phyloP scores from a whole-genome alignment of 2,797 vertebrate genomes.

The Staurois parvus region DNA sequence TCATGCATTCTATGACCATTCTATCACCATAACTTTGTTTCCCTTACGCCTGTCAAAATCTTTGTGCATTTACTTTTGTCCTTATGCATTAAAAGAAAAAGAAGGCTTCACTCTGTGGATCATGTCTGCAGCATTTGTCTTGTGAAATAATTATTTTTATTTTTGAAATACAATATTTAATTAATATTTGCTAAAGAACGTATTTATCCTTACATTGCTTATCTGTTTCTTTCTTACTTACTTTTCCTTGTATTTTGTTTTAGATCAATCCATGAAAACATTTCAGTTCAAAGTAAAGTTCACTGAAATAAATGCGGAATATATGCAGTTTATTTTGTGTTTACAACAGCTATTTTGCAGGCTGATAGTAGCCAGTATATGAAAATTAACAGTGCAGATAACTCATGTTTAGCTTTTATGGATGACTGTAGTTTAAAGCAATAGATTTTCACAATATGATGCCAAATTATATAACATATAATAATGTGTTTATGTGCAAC shows the following conservation, averaged over 20 bases:
- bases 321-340: conserved; percentile 13
- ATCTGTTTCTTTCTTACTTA: no score
- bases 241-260: neutral
- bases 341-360: conserved; percentile 13
- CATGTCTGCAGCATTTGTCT: no score
- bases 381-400: conserved; percentile 42
- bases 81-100: no score
- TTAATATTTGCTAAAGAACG: no score
- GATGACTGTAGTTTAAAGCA: conserved; percentile 25
- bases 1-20: no score
- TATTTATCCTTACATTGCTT: no score
- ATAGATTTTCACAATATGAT: conserved; percentile 48
- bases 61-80: no score
- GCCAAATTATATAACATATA: conserved; percentile 38
- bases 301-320: neutral
- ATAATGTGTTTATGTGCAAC: conserved; percentile 45
- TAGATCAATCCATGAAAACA: neutral
- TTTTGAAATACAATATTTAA: no score
- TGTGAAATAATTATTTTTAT: no score
- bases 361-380: conserved; percentile 3
- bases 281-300: conserved; percentile 7
- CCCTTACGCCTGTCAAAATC: no score
- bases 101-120: no score
- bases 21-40: no score
- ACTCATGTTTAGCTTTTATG: conserved; percentile 45